These are phyloP conservation scores for Oreonectes daqikongensis DNA, from an alignment of 2,797 vertebrate genomes.

Conservation along the genomic window DNA sequence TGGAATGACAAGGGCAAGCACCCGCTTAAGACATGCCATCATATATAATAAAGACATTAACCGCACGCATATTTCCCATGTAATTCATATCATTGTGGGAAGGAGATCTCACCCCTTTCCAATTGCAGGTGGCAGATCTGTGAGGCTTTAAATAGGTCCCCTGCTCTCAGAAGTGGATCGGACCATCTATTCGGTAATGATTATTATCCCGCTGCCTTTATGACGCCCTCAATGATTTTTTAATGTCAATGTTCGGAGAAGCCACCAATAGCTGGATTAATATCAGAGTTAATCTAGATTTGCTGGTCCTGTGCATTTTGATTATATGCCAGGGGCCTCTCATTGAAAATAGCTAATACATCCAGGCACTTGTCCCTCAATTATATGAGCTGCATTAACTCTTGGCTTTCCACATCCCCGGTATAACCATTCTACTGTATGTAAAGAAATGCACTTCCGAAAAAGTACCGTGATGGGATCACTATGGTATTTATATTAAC, in stretches of 20 bases:
- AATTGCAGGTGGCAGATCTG: slow-evolving; percentile 44
- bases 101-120: slow-evolving; percentile 31
- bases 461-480: not conserved
- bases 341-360: slow-evolving; percentile 61
- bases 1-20: slow-evolving; percentile 34
- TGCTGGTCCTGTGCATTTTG: slow-evolving; percentile 66
- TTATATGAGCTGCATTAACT: slow-evolving; percentile 63
- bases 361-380: slow-evolving; percentile 61
- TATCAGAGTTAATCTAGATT: slow-evolving; percentile 65
- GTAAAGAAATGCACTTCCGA: not conserved
- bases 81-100: slow-evolving; percentile 48
- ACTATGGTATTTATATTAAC: no score
- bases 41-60: slow-evolving; percentile 47
- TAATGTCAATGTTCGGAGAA: slow-evolving; percentile 63
- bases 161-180: slow-evolving; percentile 49
- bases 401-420: slow-evolving; percentile 39
- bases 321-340: slow-evolving; percentile 60
- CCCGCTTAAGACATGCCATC: slow-evolving; percentile 31
- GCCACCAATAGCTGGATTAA: slow-evolving; percentile 64
- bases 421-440: slow-evolving; percentile 28
- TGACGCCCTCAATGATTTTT: slow-evolving; percentile 64
- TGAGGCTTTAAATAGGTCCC: slow-evolving; percentile 49
- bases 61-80: slow-evolving; percentile 40
- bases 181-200: slow-evolving; percentile 61
- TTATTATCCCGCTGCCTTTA: slow-evolving; percentile 64